These are phyloP conservation scores for Parnassius mnemosyne DNA, from an alignment of 2,888 invertebrate species.

Conservation along the genomic window DNA sequence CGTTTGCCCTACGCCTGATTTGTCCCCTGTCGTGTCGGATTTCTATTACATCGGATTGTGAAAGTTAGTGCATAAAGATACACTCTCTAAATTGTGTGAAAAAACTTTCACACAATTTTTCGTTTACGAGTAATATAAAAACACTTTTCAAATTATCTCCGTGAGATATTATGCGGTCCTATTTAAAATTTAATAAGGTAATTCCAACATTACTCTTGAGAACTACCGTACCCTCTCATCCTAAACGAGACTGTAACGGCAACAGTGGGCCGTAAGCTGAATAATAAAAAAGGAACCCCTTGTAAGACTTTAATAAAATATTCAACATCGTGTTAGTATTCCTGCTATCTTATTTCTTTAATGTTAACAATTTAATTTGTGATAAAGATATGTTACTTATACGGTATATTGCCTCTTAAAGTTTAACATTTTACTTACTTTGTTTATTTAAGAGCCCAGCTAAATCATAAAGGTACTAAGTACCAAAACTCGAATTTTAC, in stretches of 20 bases:
- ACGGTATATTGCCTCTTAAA: too few relatives aligned
- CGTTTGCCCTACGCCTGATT: too few relatives aligned
- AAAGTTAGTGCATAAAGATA: too few relatives aligned
- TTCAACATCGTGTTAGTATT: conserved; percentile 11
- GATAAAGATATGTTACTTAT: too few relatives aligned
- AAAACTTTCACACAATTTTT: too few relatives aligned
- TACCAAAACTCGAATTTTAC: too few relatives aligned
- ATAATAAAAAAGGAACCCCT: conserved; percentile 21
- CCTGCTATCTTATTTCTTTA: background rate
- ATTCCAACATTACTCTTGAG: conserved; percentile 18
- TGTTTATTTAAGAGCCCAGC: too few relatives aligned
- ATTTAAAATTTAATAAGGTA: conserved; percentile 17
- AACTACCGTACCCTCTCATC: conserved; percentile 6
- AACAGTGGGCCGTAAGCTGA: conserved; percentile 13
- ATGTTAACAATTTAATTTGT: background rate
- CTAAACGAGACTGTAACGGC: conserved; percentile 6
- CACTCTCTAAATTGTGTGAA: too few relatives aligned
- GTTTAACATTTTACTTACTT: too few relatives aligned
- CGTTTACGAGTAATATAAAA: background rate
- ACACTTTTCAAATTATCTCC: conserved; percentile 6
- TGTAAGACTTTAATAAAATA: conserved; percentile 18
- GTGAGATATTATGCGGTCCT: background rate
- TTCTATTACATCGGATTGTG: too few relatives aligned
- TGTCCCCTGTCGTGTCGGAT: too few relatives aligned
- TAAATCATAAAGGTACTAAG: too few relatives aligned